phyloP scores from a whole-genome alignment of 1,140 invertebrate genomes.

The Heliothis virescens region DNA sequence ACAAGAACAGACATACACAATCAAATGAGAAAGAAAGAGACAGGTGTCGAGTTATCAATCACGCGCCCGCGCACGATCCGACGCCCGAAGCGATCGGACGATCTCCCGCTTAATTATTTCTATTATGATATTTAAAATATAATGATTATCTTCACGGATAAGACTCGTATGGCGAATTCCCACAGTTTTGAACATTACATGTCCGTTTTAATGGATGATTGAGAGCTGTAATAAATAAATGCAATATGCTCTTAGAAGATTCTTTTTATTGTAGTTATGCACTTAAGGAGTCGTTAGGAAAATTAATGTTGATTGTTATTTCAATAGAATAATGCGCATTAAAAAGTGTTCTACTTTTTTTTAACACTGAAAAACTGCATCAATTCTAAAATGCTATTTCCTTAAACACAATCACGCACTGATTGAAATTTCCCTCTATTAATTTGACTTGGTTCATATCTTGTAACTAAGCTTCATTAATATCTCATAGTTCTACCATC shows the following conservation, averaged over 20 bases:
- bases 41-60: conserved; percentile 78
- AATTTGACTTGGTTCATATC: conserved; percentile 47
- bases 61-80: conserved; percentile 77
- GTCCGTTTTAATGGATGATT: conserved; percentile 61
- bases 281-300: background rate
- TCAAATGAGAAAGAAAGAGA: conserved; percentile 56
- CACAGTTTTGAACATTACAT: conserved; percentile 64
- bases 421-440: conserved; percentile 50
- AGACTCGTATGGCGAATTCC: conserved; percentile 73
- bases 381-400: background rate
- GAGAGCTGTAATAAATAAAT: conserved; percentile 56
- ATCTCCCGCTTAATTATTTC: conserved; percentile 84
- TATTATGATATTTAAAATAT: conserved; percentile 85
- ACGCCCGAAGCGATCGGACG: conserved; percentile 75
- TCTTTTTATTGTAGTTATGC: background rate
- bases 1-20: conserved; percentile 59
- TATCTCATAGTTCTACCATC: conserved; percentile 59
- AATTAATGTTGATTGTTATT: background rate
- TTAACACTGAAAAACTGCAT: background rate
- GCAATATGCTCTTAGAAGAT: conserved; percentile 39
- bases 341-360: background rate
- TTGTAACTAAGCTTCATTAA: conserved; percentile 61
- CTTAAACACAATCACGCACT: background rate
- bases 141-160: conserved; percentile 71
- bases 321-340: background rate